phyloP scores from a whole-genome alignment of 2,888 invertebrate species.

The Chrysotoxum bicinctum region DNA sequence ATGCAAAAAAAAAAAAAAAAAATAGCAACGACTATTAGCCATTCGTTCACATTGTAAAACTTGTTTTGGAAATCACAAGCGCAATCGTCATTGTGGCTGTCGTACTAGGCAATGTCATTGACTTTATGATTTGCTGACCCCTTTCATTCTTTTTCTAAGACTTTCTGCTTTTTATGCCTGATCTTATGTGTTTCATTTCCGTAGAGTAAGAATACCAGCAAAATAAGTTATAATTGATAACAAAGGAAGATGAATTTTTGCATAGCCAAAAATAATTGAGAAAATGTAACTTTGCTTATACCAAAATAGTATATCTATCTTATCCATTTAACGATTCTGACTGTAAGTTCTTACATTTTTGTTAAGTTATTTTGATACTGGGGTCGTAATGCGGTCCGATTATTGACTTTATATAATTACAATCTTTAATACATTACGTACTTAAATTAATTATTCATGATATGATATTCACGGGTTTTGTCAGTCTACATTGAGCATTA shows the following conservation, averaged over 20 bases:
- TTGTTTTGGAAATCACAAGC: conserved; percentile 48
- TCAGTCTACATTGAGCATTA: too few relatives aligned
- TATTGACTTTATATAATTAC: too few relatives aligned
- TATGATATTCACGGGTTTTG: too few relatives aligned
- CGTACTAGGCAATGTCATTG: conserved; percentile 51
- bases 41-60: conserved; percentile 51
- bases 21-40: not conserved
- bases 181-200: not conserved
- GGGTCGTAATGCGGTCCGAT: too few relatives aligned
- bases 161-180: not conserved
- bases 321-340: too few relatives aligned
- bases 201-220: not conserved
- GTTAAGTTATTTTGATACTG: too few relatives aligned
- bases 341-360: too few relatives aligned
- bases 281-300: too few relatives aligned
- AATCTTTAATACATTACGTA: too few relatives aligned
- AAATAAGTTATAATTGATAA: not conserved
- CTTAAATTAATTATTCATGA: too few relatives aligned
- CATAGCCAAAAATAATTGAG: not conserved
- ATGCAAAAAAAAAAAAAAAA: not conserved
- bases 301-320: too few relatives aligned
- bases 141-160: conserved; percentile 39
- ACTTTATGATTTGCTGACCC: conserved; percentile 59
- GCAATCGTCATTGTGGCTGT: conserved; percentile 29
- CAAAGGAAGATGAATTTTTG: not conserved